phyloP scores from a whole-genome alignment of 2,888 invertebrate species.

The Aproaerema taeniolella region DNA sequence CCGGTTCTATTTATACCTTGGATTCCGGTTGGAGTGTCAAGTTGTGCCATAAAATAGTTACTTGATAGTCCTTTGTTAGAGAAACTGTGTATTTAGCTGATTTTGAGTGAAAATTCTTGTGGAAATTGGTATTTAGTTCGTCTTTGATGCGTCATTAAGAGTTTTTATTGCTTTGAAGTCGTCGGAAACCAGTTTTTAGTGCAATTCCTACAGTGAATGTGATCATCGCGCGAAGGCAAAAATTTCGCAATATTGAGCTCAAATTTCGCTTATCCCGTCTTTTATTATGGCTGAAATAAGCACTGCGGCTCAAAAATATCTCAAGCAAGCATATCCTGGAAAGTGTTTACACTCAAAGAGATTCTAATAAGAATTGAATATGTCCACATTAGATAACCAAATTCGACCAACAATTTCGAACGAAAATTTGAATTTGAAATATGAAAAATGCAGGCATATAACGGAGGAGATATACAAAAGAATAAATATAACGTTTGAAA shows the following conservation, averaged over 20 bases:
- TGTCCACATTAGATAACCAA: conserved; percentile 19
- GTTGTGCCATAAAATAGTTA: conserved; percentile 64
- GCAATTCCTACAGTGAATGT: too few species aligned
- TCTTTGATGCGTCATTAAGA: too few species aligned
- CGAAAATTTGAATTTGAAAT: conserved; percentile 48
- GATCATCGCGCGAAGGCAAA: too few species aligned
- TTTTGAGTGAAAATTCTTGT: conserved; percentile 25
- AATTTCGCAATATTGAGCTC: too few species aligned
- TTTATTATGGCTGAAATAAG: too few species aligned
- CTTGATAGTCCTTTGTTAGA: conserved; percentile 64
- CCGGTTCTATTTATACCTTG: conserved; percentile 41
- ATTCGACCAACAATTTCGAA: conserved; percentile 41
- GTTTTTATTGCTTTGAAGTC: too few species aligned
- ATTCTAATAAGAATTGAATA: conserved; percentile 32
- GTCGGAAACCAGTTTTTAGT: too few species aligned
- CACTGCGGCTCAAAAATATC: too few species aligned
- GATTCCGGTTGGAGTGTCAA: conserved; percentile 49
- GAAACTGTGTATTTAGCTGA: conserved; percentile 37
- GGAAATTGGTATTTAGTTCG: conserved; percentile 21
- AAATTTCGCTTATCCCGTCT: too few species aligned
- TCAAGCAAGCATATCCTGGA: too few species aligned
- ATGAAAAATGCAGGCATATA: conserved; percentile 68
- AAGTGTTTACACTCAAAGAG: conserved; percentile 22
- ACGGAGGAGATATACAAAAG: conserved; percentile 70
- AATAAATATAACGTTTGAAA: conserved; percentile 69